Percentiles rank a stretch among this genome's conserved stretches.
Evolutionary conservation across 1,140 invertebrate genomes (phyloP).

Genomic region (Pseudomyrmex dendroicus): DNA sequence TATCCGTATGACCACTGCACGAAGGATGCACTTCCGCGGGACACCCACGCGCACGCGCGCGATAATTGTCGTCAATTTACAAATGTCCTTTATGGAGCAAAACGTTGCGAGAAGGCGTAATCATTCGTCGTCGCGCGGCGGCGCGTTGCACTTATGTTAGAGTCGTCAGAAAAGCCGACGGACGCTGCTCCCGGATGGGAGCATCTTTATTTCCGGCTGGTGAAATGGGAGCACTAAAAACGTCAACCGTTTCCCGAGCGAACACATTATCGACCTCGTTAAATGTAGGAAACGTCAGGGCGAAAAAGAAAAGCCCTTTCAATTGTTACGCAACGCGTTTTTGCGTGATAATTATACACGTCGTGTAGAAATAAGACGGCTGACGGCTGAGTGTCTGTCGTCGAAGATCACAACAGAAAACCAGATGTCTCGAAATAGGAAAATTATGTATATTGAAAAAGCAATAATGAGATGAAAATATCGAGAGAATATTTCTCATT

Average conservation of each 20-base stretch:
- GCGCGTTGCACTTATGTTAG: background rate
- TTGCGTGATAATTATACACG: too few species aligned
- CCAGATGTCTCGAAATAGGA: too few species aligned
- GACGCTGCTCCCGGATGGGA: constrained; percentile 5
- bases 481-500: too few species aligned
- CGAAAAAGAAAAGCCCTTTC: background rate
- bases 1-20: background rate
- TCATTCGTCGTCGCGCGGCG: constrained; percentile 38
- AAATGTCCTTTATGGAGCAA: constrained; percentile 34
- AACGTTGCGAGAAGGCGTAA: background rate
- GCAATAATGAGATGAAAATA: too few species aligned
- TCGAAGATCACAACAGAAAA: too few species aligned
- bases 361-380: too few species aligned
- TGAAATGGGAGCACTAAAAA: constrained; percentile 24
- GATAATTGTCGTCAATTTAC: constrained; percentile 18
- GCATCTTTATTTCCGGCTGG: constrained; percentile 46
- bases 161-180: constrained; percentile 8
- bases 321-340: too few species aligned
- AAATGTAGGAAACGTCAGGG: background rate
- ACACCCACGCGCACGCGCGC: constrained; percentile 12
- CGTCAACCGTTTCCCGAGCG: constrained; percentile 30
- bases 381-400: too few species aligned
- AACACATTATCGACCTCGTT: constrained; percentile 19
- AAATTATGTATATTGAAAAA: too few species aligned
- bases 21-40: constrained; percentile 29